These are phyloP conservation scores for Danio choprae DNA, from an alignment of 2,797 vertebrate species.

Conservation along the genomic window DNA sequence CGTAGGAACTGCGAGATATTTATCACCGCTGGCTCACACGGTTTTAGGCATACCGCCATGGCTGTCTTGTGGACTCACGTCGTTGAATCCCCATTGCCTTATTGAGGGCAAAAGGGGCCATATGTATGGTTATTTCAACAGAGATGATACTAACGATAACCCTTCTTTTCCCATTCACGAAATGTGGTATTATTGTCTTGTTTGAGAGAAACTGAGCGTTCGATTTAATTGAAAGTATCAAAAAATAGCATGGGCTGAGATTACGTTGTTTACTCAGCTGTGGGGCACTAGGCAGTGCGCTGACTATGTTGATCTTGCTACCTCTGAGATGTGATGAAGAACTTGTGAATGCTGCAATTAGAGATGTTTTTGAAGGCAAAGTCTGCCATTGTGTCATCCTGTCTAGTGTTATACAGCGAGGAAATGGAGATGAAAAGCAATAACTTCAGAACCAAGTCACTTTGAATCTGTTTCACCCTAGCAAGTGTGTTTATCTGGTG, in stretches of 20 bases:
- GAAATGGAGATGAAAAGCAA: constrained; percentile 50
- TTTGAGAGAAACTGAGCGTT: constrained; percentile 25
- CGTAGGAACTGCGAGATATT: constrained; percentile 56
- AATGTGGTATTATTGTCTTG: constrained; percentile 35
- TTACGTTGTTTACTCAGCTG: constrained; percentile 61
- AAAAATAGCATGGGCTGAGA: constrained; percentile 51
- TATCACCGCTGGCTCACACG: constrained; percentile 51
- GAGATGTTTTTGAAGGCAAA: constrained; percentile 55
- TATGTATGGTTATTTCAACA: constrained; percentile 42
- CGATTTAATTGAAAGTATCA: constrained; percentile 46
- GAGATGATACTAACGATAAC: constrained; percentile 44
- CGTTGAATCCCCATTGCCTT: constrained; percentile 18
- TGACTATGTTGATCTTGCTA: constrained; percentile 58
- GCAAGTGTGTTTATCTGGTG: constrained; percentile 47
- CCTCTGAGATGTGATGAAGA: constrained; percentile 56
- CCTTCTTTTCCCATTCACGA: constrained; percentile 50
- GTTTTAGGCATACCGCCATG: constrained; percentile 49
- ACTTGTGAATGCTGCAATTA: constrained; percentile 54
- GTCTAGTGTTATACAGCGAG: constrained; percentile 36
- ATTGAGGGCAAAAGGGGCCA: constrained; percentile 29
- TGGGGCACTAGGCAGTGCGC: constrained; percentile 44
- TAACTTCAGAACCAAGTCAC: constrained; percentile 41
- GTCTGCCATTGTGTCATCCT: constrained; percentile 55
- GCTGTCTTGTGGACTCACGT: constrained; percentile 42
- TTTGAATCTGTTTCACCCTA: constrained; percentile 42